phyloP scores from a whole-genome alignment of 2,113 vertebrate genomes.

The Saguinus midas region DNA sequence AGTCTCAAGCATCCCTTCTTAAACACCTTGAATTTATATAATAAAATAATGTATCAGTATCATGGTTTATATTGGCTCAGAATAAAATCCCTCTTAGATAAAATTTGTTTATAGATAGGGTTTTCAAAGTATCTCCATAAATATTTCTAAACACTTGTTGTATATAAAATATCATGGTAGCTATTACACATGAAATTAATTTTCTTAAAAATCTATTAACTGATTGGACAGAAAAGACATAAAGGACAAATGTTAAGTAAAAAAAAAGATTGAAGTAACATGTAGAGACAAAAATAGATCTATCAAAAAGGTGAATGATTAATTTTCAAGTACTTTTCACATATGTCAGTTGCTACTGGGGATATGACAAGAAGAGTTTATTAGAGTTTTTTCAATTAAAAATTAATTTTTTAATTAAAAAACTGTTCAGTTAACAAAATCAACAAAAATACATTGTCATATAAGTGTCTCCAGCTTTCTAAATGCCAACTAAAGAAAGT shows the following conservation, averaged over 20 bases:
- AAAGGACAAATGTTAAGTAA: neutral
- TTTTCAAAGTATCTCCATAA: neutral
- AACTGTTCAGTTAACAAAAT: neutral
- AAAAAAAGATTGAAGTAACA: neutral
- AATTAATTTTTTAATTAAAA: neutral
- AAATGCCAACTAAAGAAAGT: neutral
- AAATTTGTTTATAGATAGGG: neutral
- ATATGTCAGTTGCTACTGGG: neutral
- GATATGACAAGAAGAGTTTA: neutral
- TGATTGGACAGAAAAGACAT: neutral
- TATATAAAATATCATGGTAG: neutral
- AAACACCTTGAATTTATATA: neutral
- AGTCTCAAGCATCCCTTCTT: neutral
- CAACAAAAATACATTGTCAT: neutral
- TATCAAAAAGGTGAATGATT: conserved; percentile 1
- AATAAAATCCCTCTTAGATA: neutral
- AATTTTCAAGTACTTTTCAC: conserved; percentile 42
- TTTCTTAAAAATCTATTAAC: conserved; percentile 1
- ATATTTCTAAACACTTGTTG: neutral
- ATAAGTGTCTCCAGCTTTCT: neutral
- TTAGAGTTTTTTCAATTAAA: neutral
- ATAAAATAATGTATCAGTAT: neutral
- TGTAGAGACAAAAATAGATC: neutral
- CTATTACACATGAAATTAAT: neutral
- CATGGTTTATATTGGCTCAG: neutral